Conservation (phyloP, 64 coral and sea anemone genomes). For the Anthopleura sola region DNA sequence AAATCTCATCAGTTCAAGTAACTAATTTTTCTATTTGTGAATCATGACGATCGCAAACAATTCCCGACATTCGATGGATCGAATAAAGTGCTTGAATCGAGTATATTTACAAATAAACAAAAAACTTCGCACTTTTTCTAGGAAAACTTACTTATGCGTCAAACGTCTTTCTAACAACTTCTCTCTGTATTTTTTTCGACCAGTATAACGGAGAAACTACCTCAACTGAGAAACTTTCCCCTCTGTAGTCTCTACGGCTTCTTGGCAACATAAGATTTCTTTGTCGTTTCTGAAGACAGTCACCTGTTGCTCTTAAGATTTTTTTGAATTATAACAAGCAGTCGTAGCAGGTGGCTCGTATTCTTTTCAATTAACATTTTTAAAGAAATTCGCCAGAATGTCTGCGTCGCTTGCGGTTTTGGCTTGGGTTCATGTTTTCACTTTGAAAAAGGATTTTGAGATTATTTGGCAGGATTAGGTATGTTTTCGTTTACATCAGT, state of each 20-base stretch:
- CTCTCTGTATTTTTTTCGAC: no score
- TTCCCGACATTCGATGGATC: no score
- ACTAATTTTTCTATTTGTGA: no score
- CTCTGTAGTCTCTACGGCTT: neutral
- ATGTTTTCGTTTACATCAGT: neutral
- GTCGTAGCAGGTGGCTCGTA: neutral
- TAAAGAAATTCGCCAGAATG: neutral
- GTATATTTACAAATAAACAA: no score
- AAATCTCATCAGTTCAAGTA: no score
- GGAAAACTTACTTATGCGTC: no score
- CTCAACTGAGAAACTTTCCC: neutral
- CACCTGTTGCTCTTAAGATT: slow-evolving; percentile 17
- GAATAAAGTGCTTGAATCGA: no score
- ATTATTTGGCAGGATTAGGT: neutral
- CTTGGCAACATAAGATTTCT: neutral
- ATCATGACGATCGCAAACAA: no score
- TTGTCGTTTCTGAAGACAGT: neutral
- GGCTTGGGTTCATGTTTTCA: neutral
- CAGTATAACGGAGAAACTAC: no score
- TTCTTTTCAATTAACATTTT: neutral
- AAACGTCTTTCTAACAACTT: no score
- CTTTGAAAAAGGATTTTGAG: neutral
- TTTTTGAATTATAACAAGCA: neutral
- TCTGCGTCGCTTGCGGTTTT: neutral
- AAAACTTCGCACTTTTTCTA: no score